phyloP scores from a whole-genome alignment of 2,888 invertebrate genomes.

The Trachelus stipa region DNA sequence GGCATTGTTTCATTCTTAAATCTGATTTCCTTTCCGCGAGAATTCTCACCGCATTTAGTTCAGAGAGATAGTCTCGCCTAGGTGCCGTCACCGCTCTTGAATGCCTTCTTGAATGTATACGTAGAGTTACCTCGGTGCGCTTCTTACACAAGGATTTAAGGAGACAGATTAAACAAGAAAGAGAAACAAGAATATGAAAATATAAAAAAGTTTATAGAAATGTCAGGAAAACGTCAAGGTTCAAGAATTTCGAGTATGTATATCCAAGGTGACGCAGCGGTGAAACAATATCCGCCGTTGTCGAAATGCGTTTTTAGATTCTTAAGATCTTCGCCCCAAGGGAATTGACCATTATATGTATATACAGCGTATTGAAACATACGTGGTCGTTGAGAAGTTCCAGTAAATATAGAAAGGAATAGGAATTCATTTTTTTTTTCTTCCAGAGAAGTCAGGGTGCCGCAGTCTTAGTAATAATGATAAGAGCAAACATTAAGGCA shows the following conservation, averaged over 20 bases:
- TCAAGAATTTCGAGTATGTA: neutral
- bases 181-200: neutral
- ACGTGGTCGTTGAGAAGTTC: neutral
- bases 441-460: neutral
- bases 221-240: neutral
- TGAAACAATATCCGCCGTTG: neutral
- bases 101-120: neutral
- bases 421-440: neutral
- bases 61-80: slow-evolving; percentile 4
- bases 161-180: neutral
- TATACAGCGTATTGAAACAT: neutral
- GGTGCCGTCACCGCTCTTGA: neutral
- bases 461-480: neutral
- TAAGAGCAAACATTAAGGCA: neutral
- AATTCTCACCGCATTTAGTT: slow-evolving; percentile 49
- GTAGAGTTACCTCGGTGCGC: neutral
- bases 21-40: slow-evolving; percentile 58
- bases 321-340: neutral
- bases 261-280: neutral
- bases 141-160: neutral
- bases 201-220: neutral
- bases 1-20: slow-evolving; percentile 58
- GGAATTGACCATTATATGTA: neutral
- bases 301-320: neutral
- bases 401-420: neutral